Evolutionary conservation across 2,113 vertebrate species (phyloP), one percentile per base, ranked within the genome.

Genomic region (Grammatotria lemairii): DNA sequence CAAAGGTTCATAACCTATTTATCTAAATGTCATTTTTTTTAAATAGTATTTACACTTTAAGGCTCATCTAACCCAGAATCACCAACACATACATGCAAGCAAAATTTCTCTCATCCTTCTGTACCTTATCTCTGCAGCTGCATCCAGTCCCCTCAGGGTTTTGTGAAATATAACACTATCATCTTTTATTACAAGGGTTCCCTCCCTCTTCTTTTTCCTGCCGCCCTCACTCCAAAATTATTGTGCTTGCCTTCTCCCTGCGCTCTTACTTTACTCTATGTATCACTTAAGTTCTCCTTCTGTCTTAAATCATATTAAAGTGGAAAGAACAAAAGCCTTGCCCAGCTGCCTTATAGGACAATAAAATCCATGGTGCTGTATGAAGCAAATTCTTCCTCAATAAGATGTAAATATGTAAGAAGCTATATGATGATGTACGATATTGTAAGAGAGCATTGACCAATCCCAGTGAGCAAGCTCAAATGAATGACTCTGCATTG

Each of bases 81-180:
- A 82, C 21, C 40, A 42, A 57, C 40, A 60, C 13, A 28, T 75
- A 40, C 26, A 63, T 35, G 21, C 16, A 90, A 31, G 65, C 9
- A 51, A 28, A 5, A 80, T 85, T 47, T 88, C 10, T 87, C 68
- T 83, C 21, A 31, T 53, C 45, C 53, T 65, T 55, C 42, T 80
- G 68, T 78, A 26, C 82, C 82, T 73, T 55, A 70, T 63, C 82
- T 85, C 55, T 87, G 80, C 91, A 93, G 91, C 87, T 91, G 90
- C 3, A 75, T 73, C 85, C 80, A 26, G 33, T 85, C 35, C 87
- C 91, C 85, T 65, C 79, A 9, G 90, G 91, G 28, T 75, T 83
- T 78, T 42, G 68, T 31, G 70, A 92, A 91, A 90, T 82, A 81
- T 88, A 85, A 88, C 91, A 90, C 82, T 21, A 87, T 88, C 90